Evolutionary conservation across 2,113 vertebrate species (phyloP).

Genomic region (Rhinoptilus africanus): DNA sequence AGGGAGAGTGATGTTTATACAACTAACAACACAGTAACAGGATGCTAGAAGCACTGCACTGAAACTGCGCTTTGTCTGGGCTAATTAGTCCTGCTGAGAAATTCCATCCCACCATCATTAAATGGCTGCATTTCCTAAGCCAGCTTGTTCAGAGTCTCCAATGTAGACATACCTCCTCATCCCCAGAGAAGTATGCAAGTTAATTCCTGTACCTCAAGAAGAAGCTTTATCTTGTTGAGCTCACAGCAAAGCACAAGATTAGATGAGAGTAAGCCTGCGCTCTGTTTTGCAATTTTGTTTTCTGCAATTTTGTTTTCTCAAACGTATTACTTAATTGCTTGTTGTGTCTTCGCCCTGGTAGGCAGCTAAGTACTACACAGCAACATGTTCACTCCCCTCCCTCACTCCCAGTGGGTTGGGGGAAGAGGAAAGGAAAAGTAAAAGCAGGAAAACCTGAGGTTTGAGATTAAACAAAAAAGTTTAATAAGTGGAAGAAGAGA

Average conservation of each 20-base stretch:
- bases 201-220: not conserved
- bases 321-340: not conserved
- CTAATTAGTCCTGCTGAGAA: slow-evolving; percentile 38
- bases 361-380: not conserved
- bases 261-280: not conserved
- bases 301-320: not conserved
- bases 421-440: not conserved
- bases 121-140: not conserved
- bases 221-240: not conserved
- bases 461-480: not conserved
- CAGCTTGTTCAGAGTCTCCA: not conserved
- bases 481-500: not conserved
- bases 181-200: not conserved
- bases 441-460: not conserved
- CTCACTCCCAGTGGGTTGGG: fast-evolving
- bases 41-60: not conserved
- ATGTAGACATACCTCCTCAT: fast-evolving
- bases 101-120: not conserved
- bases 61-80: not conserved
- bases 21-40: not conserved
- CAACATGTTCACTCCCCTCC: fast-evolving
- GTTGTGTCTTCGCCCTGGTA: not conserved
- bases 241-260: not conserved
- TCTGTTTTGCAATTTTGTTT: not conserved
- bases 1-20: not conserved